These are phyloP conservation scores for Eupsilia transversa DNA, from an alignment of 2,888 invertebrate genomes.

Conservation along the genomic window DNA sequence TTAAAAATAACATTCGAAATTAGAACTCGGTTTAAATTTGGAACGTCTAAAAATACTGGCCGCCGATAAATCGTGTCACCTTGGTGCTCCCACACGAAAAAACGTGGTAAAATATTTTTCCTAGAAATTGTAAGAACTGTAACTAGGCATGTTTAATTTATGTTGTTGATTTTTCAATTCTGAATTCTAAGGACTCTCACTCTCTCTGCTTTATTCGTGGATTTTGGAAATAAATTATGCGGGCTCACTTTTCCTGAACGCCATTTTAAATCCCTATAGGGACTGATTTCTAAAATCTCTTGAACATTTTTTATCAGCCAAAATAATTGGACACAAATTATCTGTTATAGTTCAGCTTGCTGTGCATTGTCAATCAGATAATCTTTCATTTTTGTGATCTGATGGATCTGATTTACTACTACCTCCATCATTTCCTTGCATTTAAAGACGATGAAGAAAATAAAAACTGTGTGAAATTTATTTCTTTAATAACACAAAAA, in stretches of 20 bases:
- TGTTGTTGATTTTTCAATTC: slow-evolving; percentile 10
- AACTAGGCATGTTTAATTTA: not conserved
- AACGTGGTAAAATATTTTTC: slow-evolving; percentile 40
- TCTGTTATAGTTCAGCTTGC: no score
- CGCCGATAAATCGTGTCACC: slow-evolving; percentile 66
- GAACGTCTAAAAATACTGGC: slow-evolving; percentile 64
- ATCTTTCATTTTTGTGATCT: not conserved
- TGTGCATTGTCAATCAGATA: no score
- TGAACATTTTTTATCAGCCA: not conserved
- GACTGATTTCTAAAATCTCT: not conserved
- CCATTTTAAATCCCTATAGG: not conserved
- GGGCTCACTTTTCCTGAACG: not conserved
- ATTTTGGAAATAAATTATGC: not conserved
- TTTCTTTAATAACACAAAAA: no score
- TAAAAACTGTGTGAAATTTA: no score
- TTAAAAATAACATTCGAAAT: slow-evolving; percentile 52
- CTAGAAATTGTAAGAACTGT: slow-evolving; percentile 25
- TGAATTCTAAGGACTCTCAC: not conserved
- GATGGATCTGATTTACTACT: not conserved
- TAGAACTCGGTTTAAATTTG: slow-evolving; percentile 64
- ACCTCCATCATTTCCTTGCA: no score
- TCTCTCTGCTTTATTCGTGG: not conserved
- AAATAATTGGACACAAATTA: not conserved
- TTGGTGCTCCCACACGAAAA: slow-evolving; percentile 57
- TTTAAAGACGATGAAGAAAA: not conserved